Evolutionary conservation across 2,113 vertebrate species (phyloP).

Genomic region (Marmota monax): DNA sequence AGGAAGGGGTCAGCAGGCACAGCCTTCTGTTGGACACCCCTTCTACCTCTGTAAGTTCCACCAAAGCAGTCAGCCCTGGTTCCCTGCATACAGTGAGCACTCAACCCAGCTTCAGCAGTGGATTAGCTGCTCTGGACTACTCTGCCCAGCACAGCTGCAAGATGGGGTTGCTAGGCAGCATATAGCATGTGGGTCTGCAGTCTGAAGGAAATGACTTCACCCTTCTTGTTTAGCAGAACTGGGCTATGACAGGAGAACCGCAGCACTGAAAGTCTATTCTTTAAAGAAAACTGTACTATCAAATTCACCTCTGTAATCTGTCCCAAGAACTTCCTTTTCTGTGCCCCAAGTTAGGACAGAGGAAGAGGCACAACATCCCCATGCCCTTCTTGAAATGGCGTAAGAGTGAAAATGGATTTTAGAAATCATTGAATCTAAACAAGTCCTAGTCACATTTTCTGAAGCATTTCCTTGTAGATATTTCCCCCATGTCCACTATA

Average conservation of each 20-base stretch:
- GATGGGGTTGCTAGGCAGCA: neutral
- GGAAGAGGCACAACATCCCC: neutral
- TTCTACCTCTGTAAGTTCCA: neutral
- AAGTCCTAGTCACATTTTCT: neutral
- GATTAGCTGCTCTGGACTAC: neutral
- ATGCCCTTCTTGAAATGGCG: neutral
- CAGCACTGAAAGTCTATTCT: neutral
- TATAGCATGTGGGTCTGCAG: neutral
- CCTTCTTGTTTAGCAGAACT: conserved; percentile 13
- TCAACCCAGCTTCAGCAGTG: neutral
- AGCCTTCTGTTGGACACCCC: neutral
- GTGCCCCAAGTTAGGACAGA: neutral
- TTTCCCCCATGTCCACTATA: neutral
- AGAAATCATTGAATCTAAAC: neutral
- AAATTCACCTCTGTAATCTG: conserved; percentile 54
- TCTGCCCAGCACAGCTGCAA: neutral
- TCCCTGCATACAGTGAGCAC: neutral
- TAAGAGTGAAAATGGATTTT: neutral
- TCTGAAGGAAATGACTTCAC: conserved; percentile 51
- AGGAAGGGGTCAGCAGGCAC: neutral
- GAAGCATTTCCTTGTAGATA: neutral
- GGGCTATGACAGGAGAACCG: neutral
- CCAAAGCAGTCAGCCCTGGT: neutral
- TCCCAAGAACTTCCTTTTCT: conserved; percentile 64
- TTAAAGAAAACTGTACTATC: conserved; percentile 32